Conservation (phyloP, 1,140 invertebrate species). For the Drosophila albomicans region DNA sequence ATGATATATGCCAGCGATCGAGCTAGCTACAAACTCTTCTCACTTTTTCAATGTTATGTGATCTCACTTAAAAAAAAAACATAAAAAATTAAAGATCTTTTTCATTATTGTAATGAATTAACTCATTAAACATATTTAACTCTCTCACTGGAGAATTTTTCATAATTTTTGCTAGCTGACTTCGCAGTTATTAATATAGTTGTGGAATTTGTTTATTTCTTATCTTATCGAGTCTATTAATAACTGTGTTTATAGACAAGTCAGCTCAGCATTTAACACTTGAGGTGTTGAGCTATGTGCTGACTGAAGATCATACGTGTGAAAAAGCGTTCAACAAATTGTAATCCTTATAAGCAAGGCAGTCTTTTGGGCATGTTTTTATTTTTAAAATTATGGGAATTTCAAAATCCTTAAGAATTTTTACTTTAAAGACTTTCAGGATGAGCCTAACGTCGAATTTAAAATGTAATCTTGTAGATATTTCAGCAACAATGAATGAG, state of each 20-base stretch:
- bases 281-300: too few relatives aligned
- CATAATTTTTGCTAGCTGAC: background rate
- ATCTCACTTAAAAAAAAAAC: background rate
- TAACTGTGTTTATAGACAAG: background rate
- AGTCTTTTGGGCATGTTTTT: too few relatives aligned
- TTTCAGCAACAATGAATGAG: too few relatives aligned
- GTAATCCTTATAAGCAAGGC: too few relatives aligned
- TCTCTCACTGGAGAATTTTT: background rate
- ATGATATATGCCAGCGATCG: background rate
- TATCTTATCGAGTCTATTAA: background rate
- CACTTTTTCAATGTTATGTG: background rate
- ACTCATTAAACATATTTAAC: background rate
- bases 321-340: too few relatives aligned
- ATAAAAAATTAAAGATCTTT: background rate
- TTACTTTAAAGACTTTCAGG: too few relatives aligned
- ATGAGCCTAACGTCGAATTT: too few relatives aligned
- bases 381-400: too few relatives aligned
- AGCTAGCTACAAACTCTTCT: background rate
- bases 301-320: too few relatives aligned
- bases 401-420: background rate
- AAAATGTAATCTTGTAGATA: too few relatives aligned
- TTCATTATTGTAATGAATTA: slow-evolving; percentile 11
- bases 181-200: background rate
- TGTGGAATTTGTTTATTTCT: background rate
- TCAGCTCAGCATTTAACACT: too few relatives aligned